Evolutionary conservation across 2,888 invertebrate species (phyloP), one percentile per base, ranked within the genome.

Genomic region (Eudemis profundana): DNA sequence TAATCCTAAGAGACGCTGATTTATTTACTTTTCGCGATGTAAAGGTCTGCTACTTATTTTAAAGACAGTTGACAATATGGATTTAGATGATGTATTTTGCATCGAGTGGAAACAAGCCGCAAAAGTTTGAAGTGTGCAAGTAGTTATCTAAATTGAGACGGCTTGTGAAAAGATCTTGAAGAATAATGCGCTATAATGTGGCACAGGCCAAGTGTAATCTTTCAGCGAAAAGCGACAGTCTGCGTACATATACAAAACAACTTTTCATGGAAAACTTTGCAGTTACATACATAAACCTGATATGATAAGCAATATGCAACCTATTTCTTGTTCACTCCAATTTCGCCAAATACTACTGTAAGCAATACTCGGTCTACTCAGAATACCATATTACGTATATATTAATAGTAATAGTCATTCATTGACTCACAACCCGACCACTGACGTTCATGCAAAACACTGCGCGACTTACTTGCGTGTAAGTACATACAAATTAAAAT

Each of bases 301-400:
- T 72, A 70, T 80, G 83, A 79, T 74, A 88, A 89, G 89, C 89
- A 78, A 82, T 83, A 84, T 79, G 82, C 83, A 83, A 17, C 44
- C 42, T 80, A 73, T 69, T 71, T 72, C 68, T 76, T 68, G 72
- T 74, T 74, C 75, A 70, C 54, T 70, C 72, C 67, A 74, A 72
- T 82, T 84, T 79, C 81, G 87, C 89, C 89, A 89, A 89, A 83
- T 76, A 77, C 90, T 90, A 90, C 90, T 77, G 70, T 68, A 89
- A 90, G 89, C 89, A 68, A 77, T 72, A 63, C 47, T 78, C 72
- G 72, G 73, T 76, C 85, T 85, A 83, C 85, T 78, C 68, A 71
- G 78, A 69, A 77, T 73, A 75, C 72, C 79, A 79, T 76, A 80
- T 77, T 74, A 77, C 75, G 71, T 70, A 74, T 76, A 72, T 72